Percentiles rank a stretch among this genome's conserved stretches.
phyloP scores from a whole-genome alignment of 1,140 invertebrate species.

The Nasonia longicornis region DNA sequence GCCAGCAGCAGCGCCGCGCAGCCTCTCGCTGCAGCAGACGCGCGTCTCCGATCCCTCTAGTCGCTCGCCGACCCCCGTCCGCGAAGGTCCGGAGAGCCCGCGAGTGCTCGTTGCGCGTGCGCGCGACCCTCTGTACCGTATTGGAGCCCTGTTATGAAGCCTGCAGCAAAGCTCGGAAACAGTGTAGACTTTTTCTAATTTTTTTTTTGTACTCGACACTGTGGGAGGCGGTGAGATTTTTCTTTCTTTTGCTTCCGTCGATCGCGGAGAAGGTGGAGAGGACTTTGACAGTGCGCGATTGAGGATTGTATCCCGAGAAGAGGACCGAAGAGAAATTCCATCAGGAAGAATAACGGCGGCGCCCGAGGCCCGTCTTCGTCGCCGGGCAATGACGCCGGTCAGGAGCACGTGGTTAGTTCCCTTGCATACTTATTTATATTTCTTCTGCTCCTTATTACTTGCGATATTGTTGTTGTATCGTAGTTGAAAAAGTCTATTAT shows the following conservation, averaged over 20 bases:
- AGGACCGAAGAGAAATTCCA: neutral
- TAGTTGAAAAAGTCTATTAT: too few relatives aligned
- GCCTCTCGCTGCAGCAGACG: conserved; percentile 26
- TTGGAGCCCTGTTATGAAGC: neutral
- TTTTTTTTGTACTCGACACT: neutral
- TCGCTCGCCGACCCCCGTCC: conserved; percentile 66
- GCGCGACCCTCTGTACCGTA: neutral
- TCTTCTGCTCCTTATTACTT: neutral
- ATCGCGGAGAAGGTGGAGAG: neutral
- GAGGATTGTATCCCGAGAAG: neutral
- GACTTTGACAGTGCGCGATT: neutral
- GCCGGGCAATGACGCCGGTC: conserved; percentile 58
- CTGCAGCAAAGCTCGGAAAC: conserved; percentile 22
- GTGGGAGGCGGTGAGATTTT: neutral
- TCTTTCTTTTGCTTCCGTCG: neutral
- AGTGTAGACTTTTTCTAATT: conserved; percentile 2
- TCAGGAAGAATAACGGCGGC: conserved; percentile 5
- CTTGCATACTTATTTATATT: neutral
- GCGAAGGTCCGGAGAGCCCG: conserved; percentile 58
- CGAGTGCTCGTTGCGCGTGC: conserved; percentile 47
- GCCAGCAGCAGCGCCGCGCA: conserved; percentile 39
- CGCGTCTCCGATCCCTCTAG: conserved; percentile 55
- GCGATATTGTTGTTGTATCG: neutral
- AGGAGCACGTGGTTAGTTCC: conserved; percentile 64
- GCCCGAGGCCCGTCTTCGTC: conserved; percentile 35